Percentiles rank a stretch among this genome's conserved stretches.
Conservation (phyloP, 2,888 invertebrate genomes). For the Latrodectus elegans region DNA sequence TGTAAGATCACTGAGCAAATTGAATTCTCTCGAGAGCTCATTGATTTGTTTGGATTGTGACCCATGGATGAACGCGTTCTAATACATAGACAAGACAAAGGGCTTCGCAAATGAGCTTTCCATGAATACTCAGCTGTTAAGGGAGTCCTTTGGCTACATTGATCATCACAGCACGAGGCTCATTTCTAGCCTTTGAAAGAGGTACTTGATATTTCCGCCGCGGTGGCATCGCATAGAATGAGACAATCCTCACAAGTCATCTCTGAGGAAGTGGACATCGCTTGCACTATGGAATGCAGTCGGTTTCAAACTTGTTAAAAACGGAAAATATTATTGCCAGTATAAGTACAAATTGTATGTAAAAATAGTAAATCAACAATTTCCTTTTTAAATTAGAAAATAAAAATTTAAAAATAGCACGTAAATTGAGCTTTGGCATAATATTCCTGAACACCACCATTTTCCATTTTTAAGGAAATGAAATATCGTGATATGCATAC, state of each 20-base stretch:
- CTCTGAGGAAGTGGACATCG: too few relatives aligned
- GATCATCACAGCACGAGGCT: neutral
- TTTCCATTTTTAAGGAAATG: conserved; percentile 18
- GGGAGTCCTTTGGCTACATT: too few relatives aligned
- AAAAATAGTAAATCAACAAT: conserved; percentile 3
- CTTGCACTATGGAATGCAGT: conserved; percentile 37
- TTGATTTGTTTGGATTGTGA: conserved; percentile 38
- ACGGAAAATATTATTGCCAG: conserved; percentile 5
- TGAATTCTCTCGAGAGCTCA: conserved; percentile 65
- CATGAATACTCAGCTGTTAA: conserved; percentile 53
- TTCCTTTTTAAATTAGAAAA: conserved; percentile 7
- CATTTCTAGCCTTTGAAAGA: conserved; percentile 13
- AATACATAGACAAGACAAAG: conserved; percentile 51
- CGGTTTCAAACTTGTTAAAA: conserved; percentile 4
- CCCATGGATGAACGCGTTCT: conserved; percentile 58
- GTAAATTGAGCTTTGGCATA: conserved; percentile 55
- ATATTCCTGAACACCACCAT: conserved; percentile 46
- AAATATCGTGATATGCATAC: conserved; percentile 53
- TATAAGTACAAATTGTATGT: neutral
- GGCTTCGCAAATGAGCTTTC: conserved; percentile 30
- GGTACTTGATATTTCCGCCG: conserved; percentile 18
- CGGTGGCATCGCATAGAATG: conserved; percentile 37
- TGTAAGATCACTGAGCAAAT: conserved; percentile 66
- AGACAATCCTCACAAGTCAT: conserved; percentile 59
- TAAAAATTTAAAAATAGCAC: conserved; percentile 16